A percentile compares a stretch with the other conserved stretches of the same genome.
phyloP scores from a whole-genome alignment of 2,113 vertebrate genomes.

The Halcyon malimbica region DNA sequence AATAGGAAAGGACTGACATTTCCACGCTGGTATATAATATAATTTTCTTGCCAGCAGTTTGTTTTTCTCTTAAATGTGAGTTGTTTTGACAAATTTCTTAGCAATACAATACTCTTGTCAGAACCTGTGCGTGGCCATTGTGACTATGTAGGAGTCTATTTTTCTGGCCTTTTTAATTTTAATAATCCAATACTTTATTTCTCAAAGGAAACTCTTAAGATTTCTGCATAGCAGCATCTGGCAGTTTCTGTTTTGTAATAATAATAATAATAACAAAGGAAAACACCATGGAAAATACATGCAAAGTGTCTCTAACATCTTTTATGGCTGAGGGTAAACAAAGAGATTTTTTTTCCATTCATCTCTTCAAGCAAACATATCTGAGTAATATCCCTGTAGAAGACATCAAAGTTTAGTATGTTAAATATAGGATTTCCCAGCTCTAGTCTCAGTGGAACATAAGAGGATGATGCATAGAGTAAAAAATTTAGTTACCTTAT shows the following conservation, averaged over 20 bases:
- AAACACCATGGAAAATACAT: constrained; percentile 25
- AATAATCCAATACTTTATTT: constrained; percentile 16
- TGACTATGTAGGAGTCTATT: constrained; percentile 12
- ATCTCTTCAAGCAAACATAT: constrained; percentile 38
- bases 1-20: constrained; percentile 25
- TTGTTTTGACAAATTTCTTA: constrained; percentile 56
- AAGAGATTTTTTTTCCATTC: constrained; percentile 45
- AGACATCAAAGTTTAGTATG: constrained; percentile 64
- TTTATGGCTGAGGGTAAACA: constrained; percentile 67
- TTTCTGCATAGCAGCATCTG: constrained; percentile 51
- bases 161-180: constrained; percentile 21
- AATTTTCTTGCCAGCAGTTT: constrained; percentile 30
- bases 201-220: constrained; percentile 23
- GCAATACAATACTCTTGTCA: constrained; percentile 18
- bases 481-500: constrained; percentile 69
- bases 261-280: neutral
- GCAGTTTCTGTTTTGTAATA: constrained; percentile 57
- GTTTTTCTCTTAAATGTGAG: constrained; percentile 19
- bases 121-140: constrained; percentile 15
- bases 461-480: constrained; percentile 50
- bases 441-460: constrained; percentile 28
- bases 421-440: constrained; percentile 70
- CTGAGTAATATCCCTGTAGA: constrained; percentile 58
- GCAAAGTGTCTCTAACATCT: constrained; percentile 42
- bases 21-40: constrained; percentile 21